Evolutionary conservation across 2,797 vertebrate genomes (phyloP), one percentile per base, ranked within the genome.

Genomic region (Lycodopsis pacificus): DNA sequence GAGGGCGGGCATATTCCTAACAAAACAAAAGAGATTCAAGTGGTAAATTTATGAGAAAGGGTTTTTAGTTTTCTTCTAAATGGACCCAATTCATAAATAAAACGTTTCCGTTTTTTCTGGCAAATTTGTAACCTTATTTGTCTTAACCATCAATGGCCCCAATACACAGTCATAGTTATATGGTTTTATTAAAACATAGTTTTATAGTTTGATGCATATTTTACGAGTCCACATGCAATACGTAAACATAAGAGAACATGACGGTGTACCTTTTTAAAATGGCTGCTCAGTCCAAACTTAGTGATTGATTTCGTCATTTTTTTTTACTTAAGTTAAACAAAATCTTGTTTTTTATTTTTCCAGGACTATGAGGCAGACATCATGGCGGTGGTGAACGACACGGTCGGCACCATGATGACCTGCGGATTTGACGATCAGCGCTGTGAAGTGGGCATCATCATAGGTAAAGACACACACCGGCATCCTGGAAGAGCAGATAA

Each of bases 351-450:
- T 70, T 56, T 8, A 17, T 7, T 8, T 17, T 8, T 8, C 15
- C 79, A 99, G 98, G 98, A 99, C 91, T 99, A 99, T 0, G 96
- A 99, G 1, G 98, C 97, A 0, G 98, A 98, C 82, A 97, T 99
- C 79, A 98, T 99, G 95, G 98, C 98, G 0, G 97, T 99, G 72
- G 98, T 99, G 79, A 99, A 99, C 0, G 98, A 99, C 90, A 99
- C 98, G 0, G 96, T 97, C 0, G 98, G 98, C 73, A 99, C 98
- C 20, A 99, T 99, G 98, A 99, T 99, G 98, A 99, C 98, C 69
- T 99, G 98, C 38, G 98, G 97, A 40, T 99, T 98, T 22, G 98
- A 99, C 0, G 98, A 99, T 88, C 98, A 98, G 88, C 97, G 97
- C 7, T 99, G 98, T 22, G 98, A 99, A 97, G 97, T 99, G 2